phyloP scores from a whole-genome alignment of 2,888 invertebrate species.

The Priocnemis perturbator region DNA sequence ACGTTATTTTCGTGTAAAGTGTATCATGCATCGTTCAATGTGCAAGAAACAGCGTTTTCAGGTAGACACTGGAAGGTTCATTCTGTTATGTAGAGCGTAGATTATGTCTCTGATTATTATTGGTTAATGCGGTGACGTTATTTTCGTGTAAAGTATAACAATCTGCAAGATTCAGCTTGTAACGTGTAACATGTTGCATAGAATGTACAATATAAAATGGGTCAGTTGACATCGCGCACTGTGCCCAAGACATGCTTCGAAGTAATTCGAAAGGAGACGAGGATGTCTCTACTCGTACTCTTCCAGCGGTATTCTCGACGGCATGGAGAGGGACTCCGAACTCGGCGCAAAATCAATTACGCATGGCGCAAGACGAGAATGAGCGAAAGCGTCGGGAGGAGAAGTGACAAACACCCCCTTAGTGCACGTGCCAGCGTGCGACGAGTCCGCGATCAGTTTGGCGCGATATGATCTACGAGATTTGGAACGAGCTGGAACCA shows the following conservation, averaged over 20 bases:
- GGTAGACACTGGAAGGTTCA: too few species aligned
- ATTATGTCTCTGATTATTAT: too few species aligned
- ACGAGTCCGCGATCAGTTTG: slow-evolving; percentile 47
- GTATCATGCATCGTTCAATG: too few species aligned
- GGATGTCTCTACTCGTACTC: slow-evolving; percentile 30
- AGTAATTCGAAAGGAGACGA: slow-evolving; percentile 44
- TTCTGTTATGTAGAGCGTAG: too few species aligned
- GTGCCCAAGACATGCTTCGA: slow-evolving; percentile 17
- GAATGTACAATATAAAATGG: too few species aligned
- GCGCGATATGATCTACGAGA: too few species aligned
- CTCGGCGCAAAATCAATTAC: slow-evolving; percentile 51
- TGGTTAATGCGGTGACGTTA: too few species aligned
- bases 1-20: too few species aligned
- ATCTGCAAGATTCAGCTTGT: background rate
- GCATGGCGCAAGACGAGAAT: slow-evolving; percentile 40
- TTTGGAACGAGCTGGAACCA: too few species aligned
- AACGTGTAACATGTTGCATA: background rate
- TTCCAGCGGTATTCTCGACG: slow-evolving; percentile 9
- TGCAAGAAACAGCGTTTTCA: too few species aligned
- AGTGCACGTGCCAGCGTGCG: slow-evolving; percentile 46
- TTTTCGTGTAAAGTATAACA: too few species aligned
- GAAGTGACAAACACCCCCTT: slow-evolving; percentile 54
- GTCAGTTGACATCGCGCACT: slow-evolving; percentile 26
- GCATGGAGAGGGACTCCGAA: background rate
- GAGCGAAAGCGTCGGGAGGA: slow-evolving; percentile 22